Base-by-base conservation (phyloP, 2,113 vertebrate species). In the Muscicapa adusta region DNA sequence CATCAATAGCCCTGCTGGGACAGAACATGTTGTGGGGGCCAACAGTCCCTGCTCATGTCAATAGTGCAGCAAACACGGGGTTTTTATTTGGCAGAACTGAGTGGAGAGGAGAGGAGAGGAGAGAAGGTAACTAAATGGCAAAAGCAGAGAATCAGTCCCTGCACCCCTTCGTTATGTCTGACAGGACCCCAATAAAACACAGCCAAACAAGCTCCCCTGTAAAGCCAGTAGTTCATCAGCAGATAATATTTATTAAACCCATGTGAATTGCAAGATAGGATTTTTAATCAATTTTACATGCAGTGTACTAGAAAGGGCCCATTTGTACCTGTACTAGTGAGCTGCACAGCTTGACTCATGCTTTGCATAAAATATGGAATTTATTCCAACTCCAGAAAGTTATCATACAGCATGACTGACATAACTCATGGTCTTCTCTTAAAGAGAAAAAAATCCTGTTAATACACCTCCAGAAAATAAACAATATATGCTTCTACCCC, bases 341-440 rank as follows among this genome's bases (percentile, higher is more conserved):
- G 58, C 93, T 80, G 60, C 47, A 19, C 58, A 54, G 67, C 57
- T 73, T 47, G 90, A 66, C 70, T 91, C 61, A 24, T 24, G 53
- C 62, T 84, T 82, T 42, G 63, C 72, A 62, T 20, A 51, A 86
- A 93, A 66, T 50, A 76, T 3, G 14, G 42, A 51, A 56, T 81
- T 95, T 87, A 83, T 78, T 84, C 88, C 57, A 94, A 61, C 71
- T 91, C 70, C 63, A 90, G n/a, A 88, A 96, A 97, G 93, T 91
- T 40, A 86, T 81, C 92, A 81, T 88, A 73, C 56, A 62, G 89
- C 47, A 70, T 84, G 91, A 85, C 67, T 75, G 75, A 94, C 90
- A 93, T 77, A 95, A 95, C 81, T 77, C 91, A 85, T 16, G 83
- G 91, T 82, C 96, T 95, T 92, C 93, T 92, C 87, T 92, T 94